phyloP scores from a whole-genome alignment of 2,113 vertebrate genomes.

The Patagioenas fasciata region DNA sequence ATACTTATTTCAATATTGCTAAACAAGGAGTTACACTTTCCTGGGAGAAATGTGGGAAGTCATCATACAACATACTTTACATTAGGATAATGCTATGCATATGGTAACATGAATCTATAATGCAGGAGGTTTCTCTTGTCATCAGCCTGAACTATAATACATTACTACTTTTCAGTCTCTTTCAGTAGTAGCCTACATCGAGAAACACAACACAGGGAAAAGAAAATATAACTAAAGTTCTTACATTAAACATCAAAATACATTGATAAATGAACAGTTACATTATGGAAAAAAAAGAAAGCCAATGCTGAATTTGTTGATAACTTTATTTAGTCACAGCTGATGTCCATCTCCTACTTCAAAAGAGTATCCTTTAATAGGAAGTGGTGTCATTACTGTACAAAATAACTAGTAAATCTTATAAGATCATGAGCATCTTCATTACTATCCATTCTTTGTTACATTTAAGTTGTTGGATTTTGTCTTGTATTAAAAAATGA shows the following conservation, averaged over 20 bases:
- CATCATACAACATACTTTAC: not conserved
- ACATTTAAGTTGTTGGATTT: conserved; percentile 27
- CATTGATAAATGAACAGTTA: not conserved
- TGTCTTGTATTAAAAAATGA: conserved; percentile 9
- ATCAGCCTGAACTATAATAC: not conserved
- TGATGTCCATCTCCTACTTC: conserved; percentile 13
- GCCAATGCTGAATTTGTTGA: conserved; percentile 1
- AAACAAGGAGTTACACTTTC: not conserved
- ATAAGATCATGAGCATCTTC: not conserved
- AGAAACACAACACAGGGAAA: not conserved
- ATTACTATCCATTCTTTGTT: conserved; percentile 14
- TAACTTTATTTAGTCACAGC: not conserved
- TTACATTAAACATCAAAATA: not conserved
- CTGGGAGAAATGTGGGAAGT: not conserved
- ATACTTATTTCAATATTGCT: not conserved
- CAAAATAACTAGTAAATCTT: conserved; percentile 50
- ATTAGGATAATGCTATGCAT: not conserved
- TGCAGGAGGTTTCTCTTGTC: not conserved
- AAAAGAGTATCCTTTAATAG: conserved; percentile 22
- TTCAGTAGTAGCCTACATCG: not conserved
- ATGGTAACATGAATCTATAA: not conserved
- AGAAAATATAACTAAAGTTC: not conserved
- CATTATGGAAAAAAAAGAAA: not conserved
- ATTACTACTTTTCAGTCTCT: not conserved
- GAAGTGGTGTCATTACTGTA: not conserved